Evolutionary conservation across 2,113 vertebrate genomes (phyloP), one percentile per base, ranked within the genome.

Genomic region (Ophiodon elongatus): DNA sequence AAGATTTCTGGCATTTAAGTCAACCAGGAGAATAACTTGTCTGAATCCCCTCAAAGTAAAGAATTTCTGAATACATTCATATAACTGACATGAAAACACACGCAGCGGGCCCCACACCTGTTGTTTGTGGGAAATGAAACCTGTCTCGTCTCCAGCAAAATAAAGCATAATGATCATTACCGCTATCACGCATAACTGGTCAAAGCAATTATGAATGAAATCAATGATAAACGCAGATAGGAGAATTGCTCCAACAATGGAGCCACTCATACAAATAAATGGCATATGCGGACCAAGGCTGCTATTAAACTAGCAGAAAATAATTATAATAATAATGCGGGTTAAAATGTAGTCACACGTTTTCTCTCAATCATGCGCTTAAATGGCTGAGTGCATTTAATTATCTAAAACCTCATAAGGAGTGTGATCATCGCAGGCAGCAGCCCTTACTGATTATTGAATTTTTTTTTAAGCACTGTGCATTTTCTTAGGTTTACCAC

Each of bases 311-410:
- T 25, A 19, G 80, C 62, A 56, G 21, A 35, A 60, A 68, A 71
- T 47, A 10, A 60, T 31, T 60, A 70, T 62, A 59, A 78, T 75
- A 65, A 84, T 78, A 69, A 70, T 62, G 47, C 39, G 37, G 45
- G 80, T 81, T 80, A 50, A 84, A 84, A 85, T 72, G 33, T 47
- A 72, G 50, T 67, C 84, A 57, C 27, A 69, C 8, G 39, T 17
- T 70, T 70, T 73, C 80, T 56, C 76, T 89, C 41, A 70, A 70
- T 54, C 68, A 70, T 37, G 68, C 29, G 67, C 67, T 15, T 31
- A 83, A 81, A 73, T 89, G 91, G 86, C 82, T 89, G 80, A 89
- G 82, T 80, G 87, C 85, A n/a, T 92, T 92, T 94, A 83, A 93
- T 93, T 93, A 91, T 87, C 79, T 75, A 80, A 89, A 85, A 81